Evolutionary conservation across 1,140 invertebrate genomes (phyloP), one percentile per base, ranked within the genome.

Genomic region (Drosophila ironensis): DNA sequence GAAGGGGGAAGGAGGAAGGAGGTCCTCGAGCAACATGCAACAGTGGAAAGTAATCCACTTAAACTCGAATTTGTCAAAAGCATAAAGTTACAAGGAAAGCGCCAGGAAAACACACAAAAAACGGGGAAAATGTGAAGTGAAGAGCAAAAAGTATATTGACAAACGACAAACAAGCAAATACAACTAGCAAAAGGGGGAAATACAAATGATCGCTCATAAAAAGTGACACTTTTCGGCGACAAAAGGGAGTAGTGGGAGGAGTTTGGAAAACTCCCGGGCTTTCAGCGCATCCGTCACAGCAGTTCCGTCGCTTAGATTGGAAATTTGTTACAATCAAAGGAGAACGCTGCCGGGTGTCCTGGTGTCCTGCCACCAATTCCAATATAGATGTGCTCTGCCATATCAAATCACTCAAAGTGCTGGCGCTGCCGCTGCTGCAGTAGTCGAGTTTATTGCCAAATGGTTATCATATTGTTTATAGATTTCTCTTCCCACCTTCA

Each of bases 381-480:
- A 53, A 70, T 59, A 60, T 61, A 47, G 72, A 71, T 56, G 64
- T 70, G n/a, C n/a, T n/a, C n/a, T n/a, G 76, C 59, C 72, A 82
- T 71, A 84, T 84, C 78, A 63, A 84, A 84, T 84, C 78, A 84
- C 73, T 84, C 81, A 86, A 86, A 80, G 71, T 86, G 81, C 64
- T 59, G 71, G 46, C 66, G 71, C n/a, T n/a, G n/a, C n/a, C n/a
- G n/a, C n/a, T n/a, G n/a, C n/a, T n/a, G n/a, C n/a, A n/a, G n/a
- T n/a, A n/a, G n/a, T n/a, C 35, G 73, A 84, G 73, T 84, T 84
- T 84, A 84, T 84, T 84, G 80, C 56, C 70, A 86, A 86, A 86
- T 86, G 80, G 80, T 80, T 86, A 75, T 86, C 80, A 86, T 86
- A 86, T 86, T 86, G 80, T 84, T 86, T 86, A 86, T 86, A 86